Percentiles rank a stretch among this genome's conserved stretches.
Conservation (phyloP, 2,888 invertebrate species). For the Hydrotaea cyrtoneurina region DNA sequence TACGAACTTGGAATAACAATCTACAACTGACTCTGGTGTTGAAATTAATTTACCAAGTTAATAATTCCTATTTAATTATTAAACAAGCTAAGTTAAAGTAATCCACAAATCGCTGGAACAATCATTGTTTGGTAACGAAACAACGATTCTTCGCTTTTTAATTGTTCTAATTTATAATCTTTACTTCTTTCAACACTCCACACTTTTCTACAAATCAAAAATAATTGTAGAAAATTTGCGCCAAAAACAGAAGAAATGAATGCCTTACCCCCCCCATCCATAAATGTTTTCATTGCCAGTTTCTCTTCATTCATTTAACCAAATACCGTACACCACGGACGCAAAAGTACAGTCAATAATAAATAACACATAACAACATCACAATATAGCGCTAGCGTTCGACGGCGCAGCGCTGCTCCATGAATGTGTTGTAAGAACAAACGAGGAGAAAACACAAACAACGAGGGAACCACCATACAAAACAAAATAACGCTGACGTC, state of each 20-base stretch:
- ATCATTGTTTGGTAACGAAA: no score
- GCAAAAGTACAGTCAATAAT: constrained; percentile 65
- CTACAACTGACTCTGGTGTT: no score
- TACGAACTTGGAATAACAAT: no score
- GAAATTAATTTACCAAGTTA: no score
- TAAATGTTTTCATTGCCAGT: background rate
- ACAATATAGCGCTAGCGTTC: background rate
- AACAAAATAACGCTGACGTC: constrained; percentile 25
- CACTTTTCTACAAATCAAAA: no score
- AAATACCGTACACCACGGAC: constrained; percentile 16
- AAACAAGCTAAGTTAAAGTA: no score
- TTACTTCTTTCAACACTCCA: no score
- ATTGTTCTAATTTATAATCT: no score
- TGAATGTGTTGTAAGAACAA: constrained; percentile 12
- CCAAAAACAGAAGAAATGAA: background rate
- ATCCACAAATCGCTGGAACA: no score
- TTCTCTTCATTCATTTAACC: constrained; percentile 28
- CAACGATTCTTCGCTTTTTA: no score
- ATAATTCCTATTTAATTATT: no score
- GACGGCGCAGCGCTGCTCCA: constrained; percentile 8
- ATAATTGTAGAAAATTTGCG: constrained; percentile 12
- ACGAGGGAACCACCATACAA: constrained; percentile 8
- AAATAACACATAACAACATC: constrained; percentile 37
- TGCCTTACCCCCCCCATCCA: background rate
- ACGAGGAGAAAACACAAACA: constrained; percentile 25